Percentiles rank a stretch among this genome's conserved stretches.
Evolutionary conservation across 2,113 vertebrate genomes (phyloP).

Genomic region (Blennius ocellaris): DNA sequence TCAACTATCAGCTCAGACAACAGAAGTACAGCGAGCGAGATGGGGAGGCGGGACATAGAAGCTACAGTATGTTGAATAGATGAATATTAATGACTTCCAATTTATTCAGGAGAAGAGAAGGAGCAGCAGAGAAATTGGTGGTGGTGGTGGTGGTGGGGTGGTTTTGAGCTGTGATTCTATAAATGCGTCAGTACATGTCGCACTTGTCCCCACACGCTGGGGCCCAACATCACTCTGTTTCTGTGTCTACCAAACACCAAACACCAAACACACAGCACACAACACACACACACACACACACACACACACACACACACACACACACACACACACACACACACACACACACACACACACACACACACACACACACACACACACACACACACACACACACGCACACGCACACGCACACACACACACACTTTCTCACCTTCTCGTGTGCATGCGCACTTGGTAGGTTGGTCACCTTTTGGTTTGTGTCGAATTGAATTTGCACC

Average conservation of each 20-base stretch:
- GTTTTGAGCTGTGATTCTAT: constrained; percentile 8
- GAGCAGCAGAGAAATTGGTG: constrained; percentile 21
- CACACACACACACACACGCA: neutral
- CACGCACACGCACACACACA: too few relatives aligned
- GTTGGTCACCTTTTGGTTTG: constrained; percentile 7
- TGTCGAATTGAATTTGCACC: constrained; percentile 1
- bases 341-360: too few relatives aligned
- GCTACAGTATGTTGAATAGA: constrained; percentile 40
- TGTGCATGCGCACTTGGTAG: constrained; percentile 34
- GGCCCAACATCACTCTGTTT: neutral
- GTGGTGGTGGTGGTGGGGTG: constrained; percentile 32
- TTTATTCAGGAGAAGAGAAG: constrained; percentile 51
- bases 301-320: neutral
- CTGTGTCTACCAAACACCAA: neutral
- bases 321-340: too few relatives aligned
- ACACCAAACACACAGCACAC: neutral
- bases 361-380: neutral
- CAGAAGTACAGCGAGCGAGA: neutral
- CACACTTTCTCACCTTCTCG: constrained; percentile 32
- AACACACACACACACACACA: neutral
- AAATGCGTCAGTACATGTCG: constrained; percentile 69
- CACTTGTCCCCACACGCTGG: constrained; percentile 62
- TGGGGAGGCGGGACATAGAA: constrained; percentile 34
- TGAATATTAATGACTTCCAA: constrained; percentile 55
- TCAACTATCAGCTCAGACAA: constrained; percentile 34